Evolutionary conservation across 2,888 invertebrate genomes (phyloP).

Genomic region (Tachina grossa): DNA sequence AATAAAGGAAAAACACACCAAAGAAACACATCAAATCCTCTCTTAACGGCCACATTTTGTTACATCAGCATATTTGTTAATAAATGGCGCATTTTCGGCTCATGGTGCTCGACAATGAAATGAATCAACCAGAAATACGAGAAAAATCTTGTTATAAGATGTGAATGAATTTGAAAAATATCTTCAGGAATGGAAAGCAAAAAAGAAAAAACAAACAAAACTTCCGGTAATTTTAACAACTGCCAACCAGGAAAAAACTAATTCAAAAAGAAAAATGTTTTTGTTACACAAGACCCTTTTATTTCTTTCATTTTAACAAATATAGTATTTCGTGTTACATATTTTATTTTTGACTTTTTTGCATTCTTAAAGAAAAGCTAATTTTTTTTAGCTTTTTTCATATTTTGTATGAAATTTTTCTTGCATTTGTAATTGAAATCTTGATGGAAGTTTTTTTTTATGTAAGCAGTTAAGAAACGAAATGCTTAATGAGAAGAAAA

Average conservation of each 20-base stretch:
- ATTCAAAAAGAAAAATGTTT: constrained; percentile 55
- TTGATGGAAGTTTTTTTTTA: neutral
- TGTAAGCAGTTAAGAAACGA: neutral
- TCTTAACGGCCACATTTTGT: neutral
- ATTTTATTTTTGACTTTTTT: constrained; percentile 11
- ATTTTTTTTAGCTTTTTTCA: constrained; percentile 26
- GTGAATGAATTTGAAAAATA: constrained; percentile 51
- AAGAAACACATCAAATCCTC: neutral
- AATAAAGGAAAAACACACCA: neutral
- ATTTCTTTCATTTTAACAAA: constrained; percentile 36
- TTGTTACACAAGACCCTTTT: constrained; percentile 31
- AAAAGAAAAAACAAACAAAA: neutral
- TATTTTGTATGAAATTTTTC: neutral
- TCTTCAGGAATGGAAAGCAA: neutral
- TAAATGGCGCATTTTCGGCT: neutral
- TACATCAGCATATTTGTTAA: neutral
- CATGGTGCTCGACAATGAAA: constrained; percentile 16
- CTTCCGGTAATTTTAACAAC: neutral
- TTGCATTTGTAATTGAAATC: constrained; percentile 30
- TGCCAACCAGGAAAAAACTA: constrained; percentile 30
- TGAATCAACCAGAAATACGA: constrained; percentile 57
- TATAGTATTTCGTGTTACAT: neutral
- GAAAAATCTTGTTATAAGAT: constrained; percentile 54
- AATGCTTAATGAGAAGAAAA: neutral
- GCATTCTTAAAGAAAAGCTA: neutral